A percentile compares a stretch with the other conserved stretches of the same genome.
These are phyloP conservation scores for Pammene aurita DNA, from an alignment of 2,888 invertebrate genomes.

Conservation along the genomic window DNA sequence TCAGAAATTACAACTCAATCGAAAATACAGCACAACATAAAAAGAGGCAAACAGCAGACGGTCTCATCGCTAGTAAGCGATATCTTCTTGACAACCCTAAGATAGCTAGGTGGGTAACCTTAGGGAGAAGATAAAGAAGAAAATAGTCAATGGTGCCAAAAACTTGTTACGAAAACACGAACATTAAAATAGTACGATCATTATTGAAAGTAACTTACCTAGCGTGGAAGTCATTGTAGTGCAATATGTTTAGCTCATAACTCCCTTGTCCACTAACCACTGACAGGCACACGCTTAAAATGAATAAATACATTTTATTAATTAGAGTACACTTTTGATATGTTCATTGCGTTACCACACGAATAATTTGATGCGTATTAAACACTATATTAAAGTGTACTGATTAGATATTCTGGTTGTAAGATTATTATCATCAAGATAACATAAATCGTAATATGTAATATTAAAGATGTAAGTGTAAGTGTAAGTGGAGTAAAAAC, in stretches of 20 bases:
- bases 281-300: constrained; percentile 11
- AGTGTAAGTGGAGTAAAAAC: background rate
- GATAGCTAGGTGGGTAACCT: too few species aligned
- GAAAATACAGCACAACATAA: too few species aligned
- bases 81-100: too few species aligned
- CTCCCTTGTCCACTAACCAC: constrained; percentile 15
- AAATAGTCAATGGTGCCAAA: too few species aligned
- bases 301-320: constrained; percentile 4
- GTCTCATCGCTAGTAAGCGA: too few species aligned
- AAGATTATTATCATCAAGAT: constrained; percentile 13
- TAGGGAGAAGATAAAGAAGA: too few species aligned
- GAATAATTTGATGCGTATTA: background rate
- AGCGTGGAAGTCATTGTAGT: constrained; percentile 41
- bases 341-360: background rate
- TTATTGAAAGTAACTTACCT: constrained; percentile 25
- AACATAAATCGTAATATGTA: background rate
- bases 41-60: too few species aligned
- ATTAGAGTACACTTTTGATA: background rate
- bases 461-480: background rate
- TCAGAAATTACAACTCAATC: too few species aligned
- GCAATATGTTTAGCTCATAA: constrained; percentile 36
- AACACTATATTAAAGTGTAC: constrained; percentile 2
- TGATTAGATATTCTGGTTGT: constrained; percentile 10
- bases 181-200: too few species aligned
- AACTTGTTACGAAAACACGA: too few species aligned